Evolutionary conservation across 2,797 vertebrate genomes (phyloP).

Genomic region (Botia kubotai): DNA sequence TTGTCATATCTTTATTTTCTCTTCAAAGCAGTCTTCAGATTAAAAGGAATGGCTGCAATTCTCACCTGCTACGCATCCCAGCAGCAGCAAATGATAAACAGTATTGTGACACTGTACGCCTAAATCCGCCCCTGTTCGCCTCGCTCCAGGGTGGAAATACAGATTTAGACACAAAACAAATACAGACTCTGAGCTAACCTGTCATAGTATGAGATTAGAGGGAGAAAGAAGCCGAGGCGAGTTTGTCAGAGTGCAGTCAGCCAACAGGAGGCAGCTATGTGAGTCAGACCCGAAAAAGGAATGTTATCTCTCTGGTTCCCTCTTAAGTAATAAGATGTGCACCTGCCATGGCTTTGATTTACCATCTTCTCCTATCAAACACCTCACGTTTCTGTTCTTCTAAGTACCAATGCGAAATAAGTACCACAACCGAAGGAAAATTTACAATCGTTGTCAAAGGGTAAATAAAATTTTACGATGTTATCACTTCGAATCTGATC

Average conservation of each 20-base stretch:
- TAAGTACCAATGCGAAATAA: conserved; percentile 20
- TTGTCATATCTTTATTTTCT: conserved; percentile 8
- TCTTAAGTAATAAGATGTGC: conserved; percentile 68
- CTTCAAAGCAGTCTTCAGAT: conserved; percentile 1
- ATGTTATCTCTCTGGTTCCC: conserved; percentile 50
- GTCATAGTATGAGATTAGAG: conserved; percentile 78
- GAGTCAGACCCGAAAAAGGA: conserved; percentile 61
- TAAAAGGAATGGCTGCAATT: not conserved
- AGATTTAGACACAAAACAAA: conserved; percentile 76
- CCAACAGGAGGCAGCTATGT: conserved; percentile 73
- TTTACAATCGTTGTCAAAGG: not conserved
- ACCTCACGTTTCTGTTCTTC: conserved; percentile 57
- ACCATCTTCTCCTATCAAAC: conserved; percentile 62
- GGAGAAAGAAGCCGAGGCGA: conserved; percentile 70
- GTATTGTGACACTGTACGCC: conserved; percentile 9
- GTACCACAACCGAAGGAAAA: not conserved
- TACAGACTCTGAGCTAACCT: conserved; percentile 77
- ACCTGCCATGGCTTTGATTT: conserved; percentile 64
- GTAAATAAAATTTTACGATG: not conserved
- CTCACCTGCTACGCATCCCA: conserved; percentile 23
- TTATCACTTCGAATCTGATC: not conserved
- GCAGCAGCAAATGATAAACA: conserved; percentile 32
- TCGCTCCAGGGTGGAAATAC: conserved; percentile 59
- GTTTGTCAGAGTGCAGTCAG: conserved; percentile 70
- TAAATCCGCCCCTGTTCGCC: conserved; percentile 55